These are phyloP conservation scores for Strigamia crassipes DNA, from an alignment of 2,888 invertebrate genomes.

Conservation along the genomic window DNA sequence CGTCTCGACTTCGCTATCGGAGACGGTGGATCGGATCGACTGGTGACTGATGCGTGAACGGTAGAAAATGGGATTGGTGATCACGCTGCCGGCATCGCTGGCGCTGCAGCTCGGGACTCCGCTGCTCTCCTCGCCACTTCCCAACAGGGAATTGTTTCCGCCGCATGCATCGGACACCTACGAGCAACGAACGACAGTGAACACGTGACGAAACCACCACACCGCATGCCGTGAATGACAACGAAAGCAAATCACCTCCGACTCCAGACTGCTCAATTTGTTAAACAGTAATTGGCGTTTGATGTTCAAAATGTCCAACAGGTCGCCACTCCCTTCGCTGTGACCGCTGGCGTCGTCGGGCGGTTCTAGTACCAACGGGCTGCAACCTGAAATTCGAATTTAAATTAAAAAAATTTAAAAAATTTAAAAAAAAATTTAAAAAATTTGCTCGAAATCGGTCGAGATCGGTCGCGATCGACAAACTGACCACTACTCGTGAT, in stretches of 20 bases:
- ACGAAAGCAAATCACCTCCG: conserved; percentile 71
- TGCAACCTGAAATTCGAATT: conserved; percentile 20
- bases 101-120: conserved; percentile 54
- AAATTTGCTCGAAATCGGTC: no score
- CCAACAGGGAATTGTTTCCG: neutral
- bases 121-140: conserved; percentile 50
- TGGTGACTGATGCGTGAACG: conserved; percentile 74
- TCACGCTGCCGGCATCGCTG: conserved; percentile 75
- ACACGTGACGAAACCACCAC: conserved; percentile 43
- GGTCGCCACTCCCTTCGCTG: conserved; percentile 31
- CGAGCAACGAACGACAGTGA: conserved; percentile 7
- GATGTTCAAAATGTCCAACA: conserved; percentile 90
- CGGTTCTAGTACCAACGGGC: conserved; percentile 13
- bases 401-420: no score
- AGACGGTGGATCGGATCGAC: conserved; percentile 78
- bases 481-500: conserved; percentile 5
- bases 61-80: conserved; percentile 76
- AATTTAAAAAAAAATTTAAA: no score
- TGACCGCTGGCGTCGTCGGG: neutral
- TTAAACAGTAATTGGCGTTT: conserved; percentile 85
- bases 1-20: conserved; percentile 90
- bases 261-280: conserved; percentile 85
- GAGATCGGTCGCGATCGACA: no score
- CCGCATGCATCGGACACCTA: conserved; percentile 46
- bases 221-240: conserved; percentile 56